Percentiles rank a stretch among this genome's conserved stretches.
Evolutionary conservation across 2,113 vertebrate genomes (phyloP).

Genomic region (Sinocyclocheilus grahami): DNA sequence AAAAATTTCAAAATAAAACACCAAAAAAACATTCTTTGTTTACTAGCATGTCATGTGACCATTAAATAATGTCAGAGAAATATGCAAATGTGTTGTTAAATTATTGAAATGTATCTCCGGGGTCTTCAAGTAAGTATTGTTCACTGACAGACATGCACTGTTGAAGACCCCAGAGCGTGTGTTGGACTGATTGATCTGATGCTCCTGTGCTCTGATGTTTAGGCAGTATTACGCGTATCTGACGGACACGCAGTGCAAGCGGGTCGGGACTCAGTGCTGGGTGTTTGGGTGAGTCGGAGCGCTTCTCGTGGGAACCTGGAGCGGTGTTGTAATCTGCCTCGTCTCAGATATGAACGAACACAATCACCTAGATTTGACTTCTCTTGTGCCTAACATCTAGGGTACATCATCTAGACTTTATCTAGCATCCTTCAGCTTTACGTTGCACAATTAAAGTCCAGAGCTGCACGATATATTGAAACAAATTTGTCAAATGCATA

Average conservation of each 20-base stretch:
- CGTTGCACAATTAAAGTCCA: neutral
- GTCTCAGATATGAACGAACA: too few species aligned
- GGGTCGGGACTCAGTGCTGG: constrained; percentile 97
- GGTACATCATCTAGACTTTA: neutral
- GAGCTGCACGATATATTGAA: neutral
- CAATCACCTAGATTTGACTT: neutral
- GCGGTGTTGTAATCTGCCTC: too few species aligned
- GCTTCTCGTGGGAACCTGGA: too few species aligned
- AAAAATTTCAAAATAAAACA: too few species aligned
- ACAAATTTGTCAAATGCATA: neutral
- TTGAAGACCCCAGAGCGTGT: neutral
- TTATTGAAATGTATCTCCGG: too few species aligned
- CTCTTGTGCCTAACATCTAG: neutral
- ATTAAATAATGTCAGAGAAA: too few species aligned
- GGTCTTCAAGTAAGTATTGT: too few species aligned
- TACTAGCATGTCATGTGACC: too few species aligned
- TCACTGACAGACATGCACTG: neutral
- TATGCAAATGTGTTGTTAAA: too few species aligned
- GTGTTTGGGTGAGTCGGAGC: constrained; percentile 89
- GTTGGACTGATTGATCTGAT: neutral
- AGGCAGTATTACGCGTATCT: constrained; percentile 97
- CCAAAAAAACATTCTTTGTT: too few species aligned
- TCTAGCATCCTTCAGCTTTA: neutral
- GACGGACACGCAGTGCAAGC: constrained; percentile 94
- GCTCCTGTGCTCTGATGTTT: constrained; percentile 12